Conservation (phyloP, 1,140 invertebrate genomes). For the Lepidurus packardi region DNA sequence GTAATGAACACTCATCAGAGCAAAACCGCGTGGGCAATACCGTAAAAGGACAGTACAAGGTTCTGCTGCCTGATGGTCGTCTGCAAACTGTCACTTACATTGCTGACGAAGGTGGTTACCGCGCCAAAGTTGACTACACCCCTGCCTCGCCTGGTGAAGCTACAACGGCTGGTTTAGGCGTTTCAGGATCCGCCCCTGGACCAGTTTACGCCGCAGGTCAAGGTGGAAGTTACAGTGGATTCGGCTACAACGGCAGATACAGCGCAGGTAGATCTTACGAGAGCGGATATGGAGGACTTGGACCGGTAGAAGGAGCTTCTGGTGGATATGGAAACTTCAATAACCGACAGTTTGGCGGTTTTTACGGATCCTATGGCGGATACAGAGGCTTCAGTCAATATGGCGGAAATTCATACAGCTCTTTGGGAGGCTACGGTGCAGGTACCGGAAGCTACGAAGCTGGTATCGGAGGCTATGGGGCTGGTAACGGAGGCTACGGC, state of each 20-base stretch:
- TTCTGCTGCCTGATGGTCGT: constrained; percentile 32
- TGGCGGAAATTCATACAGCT: no score
- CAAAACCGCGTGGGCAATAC: constrained; percentile 34
- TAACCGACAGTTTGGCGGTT: no score
- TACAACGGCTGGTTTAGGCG: constrained; percentile 31
- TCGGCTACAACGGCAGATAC: no score
- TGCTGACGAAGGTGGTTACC: constrained; percentile 34
- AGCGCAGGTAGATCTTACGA: no score
- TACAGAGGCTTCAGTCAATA: no score
- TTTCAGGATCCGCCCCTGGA: neutral
- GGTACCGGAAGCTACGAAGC: neutral
- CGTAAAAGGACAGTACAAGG: constrained; percentile 34
- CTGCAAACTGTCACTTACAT: constrained; percentile 35
- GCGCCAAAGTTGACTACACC: constrained; percentile 35
- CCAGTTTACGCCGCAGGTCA: neutral
- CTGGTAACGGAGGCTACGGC: neutral
- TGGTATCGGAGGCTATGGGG: neutral
- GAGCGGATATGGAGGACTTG: no score
- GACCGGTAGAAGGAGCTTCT: no score
- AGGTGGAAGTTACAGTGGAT: neutral
- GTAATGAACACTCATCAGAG: constrained; percentile 33
- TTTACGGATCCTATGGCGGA: no score
- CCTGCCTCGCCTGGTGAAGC: constrained; percentile 32
- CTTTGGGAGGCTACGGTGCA: neutral
- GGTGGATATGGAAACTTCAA: no score